Conservation (phyloP, 2,888 invertebrate species). For the Heterodera filipjevi region DNA sequence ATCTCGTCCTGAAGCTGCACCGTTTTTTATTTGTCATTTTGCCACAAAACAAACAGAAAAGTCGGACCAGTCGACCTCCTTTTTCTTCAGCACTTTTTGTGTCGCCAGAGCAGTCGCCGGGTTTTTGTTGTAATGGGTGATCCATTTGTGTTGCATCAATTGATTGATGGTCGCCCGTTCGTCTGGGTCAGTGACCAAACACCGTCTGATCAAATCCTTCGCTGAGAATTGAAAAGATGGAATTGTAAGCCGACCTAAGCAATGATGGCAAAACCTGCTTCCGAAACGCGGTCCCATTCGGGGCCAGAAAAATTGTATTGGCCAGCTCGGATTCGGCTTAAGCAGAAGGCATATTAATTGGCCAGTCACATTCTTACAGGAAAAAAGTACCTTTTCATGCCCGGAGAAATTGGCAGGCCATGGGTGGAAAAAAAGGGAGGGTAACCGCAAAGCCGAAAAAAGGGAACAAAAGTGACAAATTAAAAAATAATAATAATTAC, state of each 20-base stretch:
- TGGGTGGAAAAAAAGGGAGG: slow-evolving; percentile 98
- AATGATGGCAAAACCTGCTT: slow-evolving; percentile 72
- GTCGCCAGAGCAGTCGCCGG: slow-evolving; percentile 94
- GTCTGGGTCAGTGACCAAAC: slow-evolving; percentile 91
- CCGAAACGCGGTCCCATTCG: slow-evolving; percentile 91
- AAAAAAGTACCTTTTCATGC: slow-evolving; percentile 80
- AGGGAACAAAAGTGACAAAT: neutral
- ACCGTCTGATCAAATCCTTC: slow-evolving; percentile 89
- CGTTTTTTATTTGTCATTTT: too few species aligned
- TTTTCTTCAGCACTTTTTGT: slow-evolving; percentile 83
- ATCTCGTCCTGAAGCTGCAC: slow-evolving; percentile 89
- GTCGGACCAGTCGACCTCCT: slow-evolving; percentile 91
- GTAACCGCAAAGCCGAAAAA: slow-evolving; percentile 82
- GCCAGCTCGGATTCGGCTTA: slow-evolving; percentile 83
- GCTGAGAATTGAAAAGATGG: slow-evolving; percentile 68
- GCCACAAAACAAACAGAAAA: slow-evolving; percentile 73
- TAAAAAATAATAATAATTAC: slow-evolving; percentile 70
- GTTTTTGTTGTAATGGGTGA: slow-evolving; percentile 73
- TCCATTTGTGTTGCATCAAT: slow-evolving; percentile 85
- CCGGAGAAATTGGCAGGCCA: slow-evolving; percentile 94
- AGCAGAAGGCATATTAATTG: neutral
- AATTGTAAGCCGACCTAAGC: neutral
- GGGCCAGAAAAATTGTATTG: slow-evolving; percentile 96
- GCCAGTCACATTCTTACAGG: neutral
- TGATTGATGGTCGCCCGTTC: slow-evolving; percentile 86